phyloP scores from a whole-genome alignment of 2,113 vertebrate species.

The Trachemys scripta region DNA sequence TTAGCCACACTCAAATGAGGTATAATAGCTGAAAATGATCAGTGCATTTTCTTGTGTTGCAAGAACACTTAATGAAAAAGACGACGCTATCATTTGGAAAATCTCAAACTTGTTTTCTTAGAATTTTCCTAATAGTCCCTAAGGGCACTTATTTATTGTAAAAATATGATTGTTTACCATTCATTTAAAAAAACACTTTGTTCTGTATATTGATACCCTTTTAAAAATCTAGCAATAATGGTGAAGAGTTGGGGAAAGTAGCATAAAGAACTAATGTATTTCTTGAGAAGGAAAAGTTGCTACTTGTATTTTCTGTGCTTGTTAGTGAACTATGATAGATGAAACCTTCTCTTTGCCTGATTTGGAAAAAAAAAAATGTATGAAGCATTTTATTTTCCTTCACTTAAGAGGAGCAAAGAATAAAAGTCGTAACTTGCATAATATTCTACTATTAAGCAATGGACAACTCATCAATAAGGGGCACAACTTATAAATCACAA shows the following conservation, averaged over 20 bases:
- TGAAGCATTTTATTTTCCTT: conserved; percentile 18
- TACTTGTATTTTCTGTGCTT: conserved; percentile 9
- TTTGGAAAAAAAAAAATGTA: neutral
- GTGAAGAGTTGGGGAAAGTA: neutral
- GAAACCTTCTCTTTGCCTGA: conserved; percentile 38
- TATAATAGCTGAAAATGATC: neutral
- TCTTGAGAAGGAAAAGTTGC: neutral
- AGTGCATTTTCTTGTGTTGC: neutral
- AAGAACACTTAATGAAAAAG: neutral
- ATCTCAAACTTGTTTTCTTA: conserved; percentile 31
- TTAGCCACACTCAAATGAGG: neutral
- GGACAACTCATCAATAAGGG: neutral
- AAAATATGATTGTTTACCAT: neutral
- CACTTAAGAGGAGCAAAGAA: neutral
- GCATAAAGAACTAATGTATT: neutral
- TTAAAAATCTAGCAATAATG: neutral
- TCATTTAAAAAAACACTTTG: neutral
- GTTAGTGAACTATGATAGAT: neutral
- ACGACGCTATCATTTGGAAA: neutral
- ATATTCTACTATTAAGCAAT: neutral
- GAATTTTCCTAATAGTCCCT: neutral
- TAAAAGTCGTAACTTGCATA: neutral
- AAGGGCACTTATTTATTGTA: neutral
- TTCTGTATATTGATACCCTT: neutral
- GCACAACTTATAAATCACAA: accelerated